Evolutionary conservation across 2,113 vertebrate species (phyloP).

Genomic region (Brienomyrus longianalis): DNA sequence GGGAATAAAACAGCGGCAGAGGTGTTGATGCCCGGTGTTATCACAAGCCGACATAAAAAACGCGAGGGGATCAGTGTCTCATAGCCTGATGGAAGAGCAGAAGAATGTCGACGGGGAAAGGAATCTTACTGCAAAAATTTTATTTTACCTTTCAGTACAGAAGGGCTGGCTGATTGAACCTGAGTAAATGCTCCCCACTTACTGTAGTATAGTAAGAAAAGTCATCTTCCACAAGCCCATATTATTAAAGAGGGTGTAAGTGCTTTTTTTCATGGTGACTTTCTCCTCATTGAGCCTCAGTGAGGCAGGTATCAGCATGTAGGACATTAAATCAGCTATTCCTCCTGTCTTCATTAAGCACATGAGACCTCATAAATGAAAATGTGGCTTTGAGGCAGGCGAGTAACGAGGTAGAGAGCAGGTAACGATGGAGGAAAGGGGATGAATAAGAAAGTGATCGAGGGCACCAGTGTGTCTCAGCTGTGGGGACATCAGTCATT

Average conservation of each 20-base stretch:
- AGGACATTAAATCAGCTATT: neutral
- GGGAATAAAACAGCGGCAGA: neutral
- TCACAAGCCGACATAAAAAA: neutral
- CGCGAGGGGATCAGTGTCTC: neutral
- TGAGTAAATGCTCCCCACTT: neutral
- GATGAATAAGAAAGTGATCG: neutral
- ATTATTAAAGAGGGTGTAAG: neutral
- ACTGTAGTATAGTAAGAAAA: neutral
- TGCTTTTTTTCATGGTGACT: neutral
- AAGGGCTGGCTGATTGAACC: neutral
- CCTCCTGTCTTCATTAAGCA: neutral
- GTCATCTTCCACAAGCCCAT: neutral
- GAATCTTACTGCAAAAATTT: neutral
- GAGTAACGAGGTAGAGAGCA: neutral
- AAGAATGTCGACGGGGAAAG: neutral
- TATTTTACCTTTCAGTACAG: neutral
- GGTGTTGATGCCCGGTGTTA: conserved; percentile 8
- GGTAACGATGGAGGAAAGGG: neutral
- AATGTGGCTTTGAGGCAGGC: neutral
- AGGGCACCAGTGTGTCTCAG: neutral
- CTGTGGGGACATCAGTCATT: neutral
- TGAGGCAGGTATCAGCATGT: neutral
- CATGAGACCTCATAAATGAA: neutral
- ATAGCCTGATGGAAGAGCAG: neutral
- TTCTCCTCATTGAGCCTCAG: neutral